Evolutionary conservation across 2,888 invertebrate genomes (phyloP), one percentile per base, ranked within the genome.

Genomic region (Deroplatys truncata): DNA sequence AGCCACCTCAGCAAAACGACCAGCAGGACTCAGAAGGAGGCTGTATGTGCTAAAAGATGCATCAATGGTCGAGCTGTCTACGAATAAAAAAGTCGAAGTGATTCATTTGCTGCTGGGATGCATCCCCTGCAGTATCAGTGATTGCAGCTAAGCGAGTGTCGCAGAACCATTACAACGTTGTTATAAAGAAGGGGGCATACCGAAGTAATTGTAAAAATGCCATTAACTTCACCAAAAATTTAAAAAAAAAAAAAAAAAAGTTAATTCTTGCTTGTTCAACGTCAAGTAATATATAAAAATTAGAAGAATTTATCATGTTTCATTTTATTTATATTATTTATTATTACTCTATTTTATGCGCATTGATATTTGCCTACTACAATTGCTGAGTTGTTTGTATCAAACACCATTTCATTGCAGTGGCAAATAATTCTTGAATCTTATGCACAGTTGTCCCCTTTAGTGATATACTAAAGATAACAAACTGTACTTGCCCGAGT

Each of bases 11-110:
- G 94, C 96, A 97, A 93, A 96, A 96, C 92, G 97, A 97, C 93
- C 96, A 96, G 93, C 96, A 96, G 92, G 97, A 97, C 93, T 96
- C 96, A 93, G 97, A 97, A 94, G 96, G 97, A 92, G 97, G 97
- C 93, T 97, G 97, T 94, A 96, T 97, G 94, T 97, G 97, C 95
- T 97, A 95, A 96, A 82, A 85, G 31, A 83, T 31, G n/a, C n/a
- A 72, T 20, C 56, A 72, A 72, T 20, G 56, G 3, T 25, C 20
- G 56, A 72, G 56, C 43, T 72, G 56, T 72, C 56, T 72, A 72
- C 4, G 20, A 20, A 72, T 72, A 72, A 72, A 72, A 72, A 72
- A 25, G 56, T 72, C 20, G 16, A 72, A 72, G 56, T 72, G 56
- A 72, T 72, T 72, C 56, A 72, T 72, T 72, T 72, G 56, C 56